phyloP scores from a whole-genome alignment of 2,888 invertebrate species.

The Eupithecia tripunctaria region DNA sequence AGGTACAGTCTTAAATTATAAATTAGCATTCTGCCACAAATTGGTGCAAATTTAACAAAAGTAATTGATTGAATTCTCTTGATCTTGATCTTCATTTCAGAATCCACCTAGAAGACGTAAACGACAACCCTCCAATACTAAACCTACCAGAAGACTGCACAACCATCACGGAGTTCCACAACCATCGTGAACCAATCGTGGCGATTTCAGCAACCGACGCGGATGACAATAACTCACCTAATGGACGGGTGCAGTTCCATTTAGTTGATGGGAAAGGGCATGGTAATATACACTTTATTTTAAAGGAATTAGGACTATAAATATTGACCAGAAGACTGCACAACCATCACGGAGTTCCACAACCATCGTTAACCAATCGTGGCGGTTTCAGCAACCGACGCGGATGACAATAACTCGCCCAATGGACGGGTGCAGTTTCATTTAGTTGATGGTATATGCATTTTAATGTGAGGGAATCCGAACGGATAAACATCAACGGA shows the following conservation, averaged over 20 bases:
- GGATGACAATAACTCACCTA: constrained; percentile 91
- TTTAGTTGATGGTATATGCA: constrained; percentile 84
- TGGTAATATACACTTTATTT: constrained; percentile 15
- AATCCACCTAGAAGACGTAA: constrained; percentile 92
- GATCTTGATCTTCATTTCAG: constrained; percentile 75
- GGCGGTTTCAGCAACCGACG: constrained; percentile 91
- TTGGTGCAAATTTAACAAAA: too few relatives aligned
- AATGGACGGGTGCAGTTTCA: constrained; percentile 91
- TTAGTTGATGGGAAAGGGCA: constrained; percentile 88
- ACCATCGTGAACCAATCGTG: constrained; percentile 90
- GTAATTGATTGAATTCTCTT: too few relatives aligned
- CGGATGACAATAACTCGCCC: constrained; percentile 90
- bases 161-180: constrained; percentile 94
- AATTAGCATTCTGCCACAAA: too few relatives aligned
- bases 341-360: constrained; percentile 94
- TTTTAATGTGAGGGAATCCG: not conserved
- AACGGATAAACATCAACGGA: too few relatives aligned
- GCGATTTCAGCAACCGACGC: constrained; percentile 91
- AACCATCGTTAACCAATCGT: constrained; percentile 90
- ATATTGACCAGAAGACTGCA: constrained; percentile 86
- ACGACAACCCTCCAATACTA: constrained; percentile 92
- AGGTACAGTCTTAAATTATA: too few relatives aligned
- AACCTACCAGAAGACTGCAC: constrained; percentile 88
- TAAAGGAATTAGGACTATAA: not conserved
- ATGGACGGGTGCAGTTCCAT: constrained; percentile 90